A percentile compares a stretch with the other conserved stretches of the same genome.
Conservation (phyloP, 2,888 invertebrate species). For the Blastobasis lacticolella region DNA sequence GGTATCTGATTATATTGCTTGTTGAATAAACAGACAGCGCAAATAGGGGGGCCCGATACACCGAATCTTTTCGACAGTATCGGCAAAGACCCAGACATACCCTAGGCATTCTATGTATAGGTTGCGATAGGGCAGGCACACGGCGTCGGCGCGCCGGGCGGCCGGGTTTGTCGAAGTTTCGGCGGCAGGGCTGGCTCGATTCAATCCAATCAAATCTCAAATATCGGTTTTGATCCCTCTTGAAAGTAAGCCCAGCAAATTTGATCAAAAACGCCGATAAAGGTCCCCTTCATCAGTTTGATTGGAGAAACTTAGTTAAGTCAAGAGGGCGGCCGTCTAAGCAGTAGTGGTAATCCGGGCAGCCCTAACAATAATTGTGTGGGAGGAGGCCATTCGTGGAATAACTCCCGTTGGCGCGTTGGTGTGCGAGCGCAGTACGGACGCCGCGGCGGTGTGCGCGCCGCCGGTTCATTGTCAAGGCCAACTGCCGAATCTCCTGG, state of each 20-base stretch:
- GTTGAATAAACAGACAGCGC: too few species aligned
- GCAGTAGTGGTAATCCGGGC: slow-evolving; percentile 7
- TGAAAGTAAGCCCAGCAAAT: too few species aligned
- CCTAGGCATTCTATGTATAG: slow-evolving; percentile 59
- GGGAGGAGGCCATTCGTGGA: slow-evolving; percentile 66
- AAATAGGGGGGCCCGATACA: too few species aligned
- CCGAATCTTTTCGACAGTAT: slow-evolving; percentile 22
- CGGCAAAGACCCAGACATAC: slow-evolving; percentile 40
- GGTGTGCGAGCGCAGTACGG: slow-evolving; percentile 43
- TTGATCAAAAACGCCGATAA: too few species aligned
- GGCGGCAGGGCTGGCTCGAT: slow-evolving; percentile 42
- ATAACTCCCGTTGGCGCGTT: slow-evolving; percentile 39
- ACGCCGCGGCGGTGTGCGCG: slow-evolving; percentile 46
- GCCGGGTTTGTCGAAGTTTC: slow-evolving; percentile 44
- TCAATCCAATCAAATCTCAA: too few species aligned
- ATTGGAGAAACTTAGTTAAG: too few species aligned
- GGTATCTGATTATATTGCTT: too few species aligned
- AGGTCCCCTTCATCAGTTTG: too few species aligned
- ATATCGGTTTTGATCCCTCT: too few species aligned
- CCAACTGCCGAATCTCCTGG: slow-evolving; percentile 71
- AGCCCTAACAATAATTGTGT: slow-evolving; percentile 56
- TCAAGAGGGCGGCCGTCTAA: too few species aligned
- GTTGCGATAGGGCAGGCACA: slow-evolving; percentile 69
- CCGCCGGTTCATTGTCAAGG: slow-evolving; percentile 73
- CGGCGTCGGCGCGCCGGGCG: slow-evolving; percentile 37